Percentiles rank a stretch among this genome's conserved stretches.
These are phyloP conservation scores for Decapterus maruadsi DNA, from an alignment of 2,797 vertebrate genomes.

Conservation along the genomic window DNA sequence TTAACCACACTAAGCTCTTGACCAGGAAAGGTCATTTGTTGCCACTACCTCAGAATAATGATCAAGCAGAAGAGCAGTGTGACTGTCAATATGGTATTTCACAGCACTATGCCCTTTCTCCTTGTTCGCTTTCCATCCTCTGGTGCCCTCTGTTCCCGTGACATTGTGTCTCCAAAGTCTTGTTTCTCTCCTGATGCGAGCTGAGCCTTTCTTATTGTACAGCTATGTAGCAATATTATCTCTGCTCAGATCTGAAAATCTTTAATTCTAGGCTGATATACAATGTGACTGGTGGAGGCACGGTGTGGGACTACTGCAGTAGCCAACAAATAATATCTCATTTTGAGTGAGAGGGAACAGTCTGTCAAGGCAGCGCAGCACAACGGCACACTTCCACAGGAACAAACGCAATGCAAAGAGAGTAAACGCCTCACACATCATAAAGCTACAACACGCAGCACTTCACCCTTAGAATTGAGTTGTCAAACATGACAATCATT, in stretches of 20 bases:
- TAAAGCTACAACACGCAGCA: slow-evolving; percentile 78
- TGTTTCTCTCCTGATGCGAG: slow-evolving; percentile 15
- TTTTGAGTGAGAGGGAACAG: slow-evolving; percentile 71
- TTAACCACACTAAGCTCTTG: slow-evolving; percentile 78
- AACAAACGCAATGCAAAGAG: slow-evolving; percentile 83
- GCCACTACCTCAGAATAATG: slow-evolving; percentile 76
- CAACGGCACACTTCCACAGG: slow-evolving; percentile 72
- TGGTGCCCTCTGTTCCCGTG: slow-evolving; percentile 21
- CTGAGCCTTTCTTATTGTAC: not conserved
- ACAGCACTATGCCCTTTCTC: slow-evolving; percentile 49
- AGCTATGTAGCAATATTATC: not conserved
- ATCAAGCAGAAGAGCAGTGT: slow-evolving; percentile 65
- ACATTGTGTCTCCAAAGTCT: slow-evolving; percentile 36
- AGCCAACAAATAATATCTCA: slow-evolving; percentile 69
- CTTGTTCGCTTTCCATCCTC: slow-evolving; percentile 15
- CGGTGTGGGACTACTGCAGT: slow-evolving; percentile 64
- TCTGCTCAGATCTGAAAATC: slow-evolving; percentile 7
- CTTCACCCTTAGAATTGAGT: slow-evolving; percentile 39
- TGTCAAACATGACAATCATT: slow-evolving; percentile 44
- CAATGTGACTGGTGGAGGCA: slow-evolving; percentile 57
- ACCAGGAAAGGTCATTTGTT: slow-evolving; percentile 80
- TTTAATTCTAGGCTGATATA: slow-evolving; percentile 14
- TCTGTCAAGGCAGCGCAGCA: slow-evolving; percentile 77
- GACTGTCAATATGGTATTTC: slow-evolving; percentile 65
- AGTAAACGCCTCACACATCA: slow-evolving; percentile 72